A percentile compares a stretch with the other conserved stretches of the same genome.
Evolutionary conservation across 2,888 invertebrate species (phyloP).

Genomic region (Elgonia sp.): DNA sequence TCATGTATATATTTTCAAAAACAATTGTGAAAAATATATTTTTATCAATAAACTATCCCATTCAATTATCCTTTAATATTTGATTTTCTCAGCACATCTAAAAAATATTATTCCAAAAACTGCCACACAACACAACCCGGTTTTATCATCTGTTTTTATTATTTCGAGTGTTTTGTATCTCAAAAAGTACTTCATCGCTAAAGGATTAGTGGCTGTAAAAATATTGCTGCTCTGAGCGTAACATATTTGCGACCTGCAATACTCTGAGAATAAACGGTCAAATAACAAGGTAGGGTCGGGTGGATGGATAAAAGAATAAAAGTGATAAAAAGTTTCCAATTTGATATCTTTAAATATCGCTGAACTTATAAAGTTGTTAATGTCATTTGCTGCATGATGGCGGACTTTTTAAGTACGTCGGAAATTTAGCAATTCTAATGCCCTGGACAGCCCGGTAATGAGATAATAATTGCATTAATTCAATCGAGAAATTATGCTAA

Average conservation of each 20-base stretch:
- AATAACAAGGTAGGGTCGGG: not conserved
- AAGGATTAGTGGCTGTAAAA: slow-evolving; percentile 7
- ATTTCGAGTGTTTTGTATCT: not conserved
- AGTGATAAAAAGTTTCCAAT: not conserved
- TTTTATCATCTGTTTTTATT: not conserved
- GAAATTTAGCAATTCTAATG: slow-evolving; percentile 19
- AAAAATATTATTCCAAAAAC: not conserved
- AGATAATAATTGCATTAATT: slow-evolving; percentile 7
- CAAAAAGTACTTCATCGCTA: slow-evolving; percentile 7
- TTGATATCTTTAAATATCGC: slow-evolving; percentile 3
- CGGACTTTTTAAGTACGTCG: slow-evolving; percentile 11
- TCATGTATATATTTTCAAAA: too few relatives aligned
- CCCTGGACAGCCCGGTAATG: not conserved
- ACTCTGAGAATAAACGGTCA: not conserved
- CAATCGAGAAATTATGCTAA: slow-evolving; percentile 7
- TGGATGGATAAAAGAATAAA: too few relatives aligned
- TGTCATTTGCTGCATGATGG: not conserved
- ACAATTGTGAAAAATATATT: too few relatives aligned
- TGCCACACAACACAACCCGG: not conserved
- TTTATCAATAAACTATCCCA: too few relatives aligned
- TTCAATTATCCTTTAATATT: too few relatives aligned
- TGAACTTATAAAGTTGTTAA: slow-evolving; percentile 11
- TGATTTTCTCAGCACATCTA: too few relatives aligned
- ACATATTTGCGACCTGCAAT: slow-evolving; percentile 2
- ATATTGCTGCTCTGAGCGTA: not conserved